These are phyloP conservation scores for Rhinatrema bivittatum DNA, from an alignment of 2,797 vertebrate species.

Conservation along the genomic window DNA sequence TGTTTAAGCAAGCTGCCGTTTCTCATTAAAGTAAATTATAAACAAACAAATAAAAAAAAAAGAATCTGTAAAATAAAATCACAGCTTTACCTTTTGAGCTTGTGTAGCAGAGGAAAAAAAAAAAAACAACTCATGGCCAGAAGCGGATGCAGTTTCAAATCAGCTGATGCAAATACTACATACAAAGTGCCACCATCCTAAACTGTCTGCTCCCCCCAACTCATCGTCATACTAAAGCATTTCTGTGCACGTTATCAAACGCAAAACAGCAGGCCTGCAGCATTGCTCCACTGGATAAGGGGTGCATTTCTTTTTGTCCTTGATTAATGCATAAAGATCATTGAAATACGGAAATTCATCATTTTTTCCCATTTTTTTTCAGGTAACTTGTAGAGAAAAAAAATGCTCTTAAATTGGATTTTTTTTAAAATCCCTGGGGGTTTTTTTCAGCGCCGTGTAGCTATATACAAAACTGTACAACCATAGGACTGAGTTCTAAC, in stretches of 20 bases:
- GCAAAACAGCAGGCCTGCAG: conserved; percentile 41
- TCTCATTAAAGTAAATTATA: no score
- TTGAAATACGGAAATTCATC: background rate
- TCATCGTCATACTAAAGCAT: conserved; percentile 67
- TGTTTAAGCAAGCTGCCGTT: conserved; percentile 66
- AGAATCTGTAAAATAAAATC: conserved; percentile 25
- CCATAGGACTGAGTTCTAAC: no score
- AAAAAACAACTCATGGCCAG: conserved; percentile 24
- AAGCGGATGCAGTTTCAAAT: conserved; percentile 56
- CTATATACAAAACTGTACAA: no score
- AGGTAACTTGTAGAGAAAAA: background rate
- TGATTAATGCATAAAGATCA: conserved; percentile 49
- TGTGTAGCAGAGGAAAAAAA: conserved; percentile 18
- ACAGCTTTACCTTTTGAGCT: conserved; percentile 43
- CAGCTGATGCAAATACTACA: conserved; percentile 76
- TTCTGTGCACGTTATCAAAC: conserved; percentile 60
- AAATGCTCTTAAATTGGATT: background rate
- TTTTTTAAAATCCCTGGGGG: background rate
- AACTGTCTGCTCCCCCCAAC: conserved; percentile 64
- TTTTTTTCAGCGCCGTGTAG: no score
- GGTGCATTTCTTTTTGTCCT: conserved; percentile 55
- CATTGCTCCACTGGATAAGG: conserved; percentile 45
- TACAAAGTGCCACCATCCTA: conserved; percentile 60
- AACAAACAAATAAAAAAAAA: conserved; percentile 12
- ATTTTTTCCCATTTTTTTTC: background rate